Evolutionary conservation across 1,140 invertebrate genomes (phyloP).

Genomic region (Andricus grossulariae): DNA sequence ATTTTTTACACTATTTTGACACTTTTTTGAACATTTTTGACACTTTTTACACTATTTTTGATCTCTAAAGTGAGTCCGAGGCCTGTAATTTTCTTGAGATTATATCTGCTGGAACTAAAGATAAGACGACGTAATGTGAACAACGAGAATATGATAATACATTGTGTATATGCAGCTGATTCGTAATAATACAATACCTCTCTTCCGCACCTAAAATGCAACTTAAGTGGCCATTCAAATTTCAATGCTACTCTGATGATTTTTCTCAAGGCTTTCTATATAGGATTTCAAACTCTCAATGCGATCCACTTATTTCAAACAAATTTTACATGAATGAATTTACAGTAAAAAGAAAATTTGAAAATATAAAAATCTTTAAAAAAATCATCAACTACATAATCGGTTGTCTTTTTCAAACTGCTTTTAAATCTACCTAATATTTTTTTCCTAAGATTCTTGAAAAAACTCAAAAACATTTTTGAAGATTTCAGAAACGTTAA

Average conservation of each 20-base stretch:
- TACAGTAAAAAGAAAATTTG: background rate
- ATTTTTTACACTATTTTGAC: no score
- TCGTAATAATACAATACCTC: conserved; percentile 25
- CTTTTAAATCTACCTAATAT: no score
- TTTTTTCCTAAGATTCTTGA: no score
- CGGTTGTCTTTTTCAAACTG: no score
- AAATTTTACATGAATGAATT: background rate
- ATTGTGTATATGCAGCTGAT: conserved; percentile 17
- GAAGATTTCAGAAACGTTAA: no score
- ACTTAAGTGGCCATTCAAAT: conserved; percentile 21
- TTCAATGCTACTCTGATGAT: conserved; percentile 7
- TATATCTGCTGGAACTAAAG: conserved; percentile 13
- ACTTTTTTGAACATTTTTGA: no score
- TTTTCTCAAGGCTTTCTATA: background rate
- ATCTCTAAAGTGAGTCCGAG: no score
- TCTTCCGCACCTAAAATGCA: conserved; percentile 28
- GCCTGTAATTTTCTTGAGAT: background rate
- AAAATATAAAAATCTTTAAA: no score
- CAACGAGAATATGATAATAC: background rate
- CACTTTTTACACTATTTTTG: no score
- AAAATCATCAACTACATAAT: no score
- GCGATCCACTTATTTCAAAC: background rate
- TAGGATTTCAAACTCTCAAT: background rate
- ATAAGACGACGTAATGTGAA: conserved; percentile 14
- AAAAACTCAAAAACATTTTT: no score